These are phyloP conservation scores for Thryonomys swinderianus DNA, from an alignment of 2,113 vertebrate species.

Conservation along the genomic window DNA sequence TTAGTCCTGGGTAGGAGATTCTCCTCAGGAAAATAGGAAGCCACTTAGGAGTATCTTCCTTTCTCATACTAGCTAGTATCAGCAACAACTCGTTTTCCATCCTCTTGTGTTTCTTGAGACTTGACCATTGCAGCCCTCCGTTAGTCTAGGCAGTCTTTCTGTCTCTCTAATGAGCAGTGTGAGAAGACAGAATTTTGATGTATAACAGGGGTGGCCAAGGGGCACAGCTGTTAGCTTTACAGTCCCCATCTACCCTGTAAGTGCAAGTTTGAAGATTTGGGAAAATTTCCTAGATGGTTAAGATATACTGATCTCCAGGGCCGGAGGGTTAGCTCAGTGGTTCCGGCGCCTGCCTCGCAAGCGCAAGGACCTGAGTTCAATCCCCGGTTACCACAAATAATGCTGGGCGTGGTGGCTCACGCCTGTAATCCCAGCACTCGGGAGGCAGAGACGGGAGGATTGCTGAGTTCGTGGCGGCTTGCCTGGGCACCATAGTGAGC, in stretches of 20 bases:
- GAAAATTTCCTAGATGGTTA: neutral
- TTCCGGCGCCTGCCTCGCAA: too few species aligned
- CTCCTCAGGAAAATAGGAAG: slow-evolving; percentile 53
- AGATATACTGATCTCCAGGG: neutral
- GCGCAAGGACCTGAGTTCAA: too few species aligned
- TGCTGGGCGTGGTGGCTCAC: too few species aligned
- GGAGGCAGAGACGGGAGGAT: too few species aligned
- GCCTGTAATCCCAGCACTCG: too few species aligned
- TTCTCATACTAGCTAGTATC: slow-evolving; percentile 27
- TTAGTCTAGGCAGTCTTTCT: slow-evolving; percentile 1
- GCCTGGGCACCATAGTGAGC: too few species aligned
- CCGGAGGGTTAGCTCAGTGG: too few species aligned
- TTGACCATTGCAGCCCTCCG: neutral
- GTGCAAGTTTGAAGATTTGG: neutral
- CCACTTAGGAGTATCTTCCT: slow-evolving; percentile 23
- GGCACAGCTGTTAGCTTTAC: neutral
- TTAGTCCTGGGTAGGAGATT: slow-evolving; percentile 49
- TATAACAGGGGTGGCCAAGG: neutral
- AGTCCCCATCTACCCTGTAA: neutral
- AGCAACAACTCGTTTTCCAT: slow-evolving; percentile 57
- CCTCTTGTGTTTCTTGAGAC: neutral
- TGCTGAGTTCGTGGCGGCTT: too few species aligned
- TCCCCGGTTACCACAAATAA: too few species aligned
- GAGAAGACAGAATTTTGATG: neutral
- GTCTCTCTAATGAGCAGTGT: neutral